These are phyloP conservation scores for Rhinopomastus cyanomelas DNA, from an alignment of 2,113 vertebrate species.

Conservation along the genomic window DNA sequence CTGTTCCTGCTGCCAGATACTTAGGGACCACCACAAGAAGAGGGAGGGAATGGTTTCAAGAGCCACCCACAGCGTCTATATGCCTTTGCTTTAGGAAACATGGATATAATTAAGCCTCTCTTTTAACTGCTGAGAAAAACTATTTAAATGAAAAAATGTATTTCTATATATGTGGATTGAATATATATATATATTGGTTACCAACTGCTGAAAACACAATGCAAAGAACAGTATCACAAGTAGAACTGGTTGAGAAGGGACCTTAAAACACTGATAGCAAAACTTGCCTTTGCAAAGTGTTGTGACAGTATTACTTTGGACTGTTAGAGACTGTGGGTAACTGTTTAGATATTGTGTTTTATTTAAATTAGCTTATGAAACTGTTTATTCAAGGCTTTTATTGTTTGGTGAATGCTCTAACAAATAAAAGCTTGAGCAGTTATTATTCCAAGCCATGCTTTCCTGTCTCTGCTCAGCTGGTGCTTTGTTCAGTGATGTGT, in stretches of 20 bases:
- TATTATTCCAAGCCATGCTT: neutral
- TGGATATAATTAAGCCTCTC: constrained; percentile 61
- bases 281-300: neutral
- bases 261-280: neutral
- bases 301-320: constrained; percentile 7
- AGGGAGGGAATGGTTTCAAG: constrained; percentile 43
- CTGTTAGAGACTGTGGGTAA: neutral
- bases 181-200: neutral
- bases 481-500: neutral
- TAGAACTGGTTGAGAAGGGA: constrained; percentile 1
- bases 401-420: constrained; percentile 18
- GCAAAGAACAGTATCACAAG: neutral
- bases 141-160: constrained; percentile 23
- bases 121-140: constrained; percentile 60
- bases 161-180: neutral
- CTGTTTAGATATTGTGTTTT: neutral
- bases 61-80: constrained; percentile 65
- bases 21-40: constrained; percentile 57
- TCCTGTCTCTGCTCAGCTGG: neutral
- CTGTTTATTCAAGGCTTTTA: constrained; percentile 34
- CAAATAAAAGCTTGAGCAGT: neutral
- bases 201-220: neutral
- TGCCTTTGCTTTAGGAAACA: constrained; percentile 56
- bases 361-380: constrained; percentile 39
- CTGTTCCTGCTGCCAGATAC: constrained; percentile 34